Evolutionary conservation across 2,797 vertebrate species (phyloP), one percentile per base, ranked within the genome.

Genomic region (Trematomus bernacchii): DNA sequence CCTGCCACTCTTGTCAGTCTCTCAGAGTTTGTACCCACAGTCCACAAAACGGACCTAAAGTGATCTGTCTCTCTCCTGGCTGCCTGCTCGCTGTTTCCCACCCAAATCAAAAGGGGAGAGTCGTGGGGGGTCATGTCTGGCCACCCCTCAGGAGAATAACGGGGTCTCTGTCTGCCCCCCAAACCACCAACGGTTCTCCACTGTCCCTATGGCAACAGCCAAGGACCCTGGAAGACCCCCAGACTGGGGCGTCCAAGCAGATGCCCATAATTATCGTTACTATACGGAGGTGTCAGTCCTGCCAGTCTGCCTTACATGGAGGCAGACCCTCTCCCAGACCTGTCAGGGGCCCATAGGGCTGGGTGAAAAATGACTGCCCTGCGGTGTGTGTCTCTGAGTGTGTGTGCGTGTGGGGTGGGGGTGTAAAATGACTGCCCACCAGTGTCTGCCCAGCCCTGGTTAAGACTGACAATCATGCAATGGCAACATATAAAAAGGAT

Each of bases 101-200:
- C 88, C 91, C 90, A 78, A 90, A 90, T 92, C 89, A 93, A 91
- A 93, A 93, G 90, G 75, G 85, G 79, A 18, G 86, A 92, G 90
- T 91, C 85, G 77, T 87, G 85, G 86, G 91, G 93, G 95, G 95
- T 96, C 95, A 95, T 86, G 95, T 95, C 95, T 95, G 95, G 96
- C 93, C 95, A 94, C 90, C 90, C 90, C 95, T 93, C 95, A 50
- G 85, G 94, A 96, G 94, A 95, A 94, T 92, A 94, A 94, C 92
- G 83, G 86, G 86, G 88, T 92, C 94, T 94, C 95, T 95, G 93
- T 94, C 91, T 93, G 89, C 74, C 83, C 86, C 86, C 76, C 74
- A 82, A 91, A 89, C 90, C 91, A 90, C 89, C 93, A 94, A 93
- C 91, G 89, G 92, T 79, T 83, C 93, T 88, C 82, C 61, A 74